These are phyloP conservation scores for Ctenosaura bakeri DNA, from an alignment of 2,797 vertebrate genomes.

Conservation along the genomic window DNA sequence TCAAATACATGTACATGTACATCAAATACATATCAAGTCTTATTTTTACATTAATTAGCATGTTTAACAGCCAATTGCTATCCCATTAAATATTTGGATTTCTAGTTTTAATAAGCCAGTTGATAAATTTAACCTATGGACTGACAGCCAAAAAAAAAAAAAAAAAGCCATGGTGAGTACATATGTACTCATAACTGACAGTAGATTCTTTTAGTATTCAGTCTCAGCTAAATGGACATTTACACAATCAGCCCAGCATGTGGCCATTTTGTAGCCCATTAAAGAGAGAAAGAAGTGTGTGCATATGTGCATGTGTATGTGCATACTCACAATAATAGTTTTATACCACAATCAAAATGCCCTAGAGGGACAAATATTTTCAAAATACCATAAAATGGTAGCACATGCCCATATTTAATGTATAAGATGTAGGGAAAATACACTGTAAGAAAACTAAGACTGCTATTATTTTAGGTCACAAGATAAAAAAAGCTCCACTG, in stretches of 20 bases:
- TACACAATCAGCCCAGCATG: too few relatives aligned
- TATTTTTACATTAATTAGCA: neutral
- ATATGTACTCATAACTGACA: neutral
- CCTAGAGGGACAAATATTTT: neutral
- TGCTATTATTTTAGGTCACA: neutral
- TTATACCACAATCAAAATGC: neutral
- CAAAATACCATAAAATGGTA: neutral
- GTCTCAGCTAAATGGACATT: too few relatives aligned
- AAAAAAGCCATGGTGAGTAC: neutral
- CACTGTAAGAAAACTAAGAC: neutral
- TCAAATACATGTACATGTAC: neutral
- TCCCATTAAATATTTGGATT: conserved; percentile 12
- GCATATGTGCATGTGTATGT: neutral
- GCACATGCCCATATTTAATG: neutral
- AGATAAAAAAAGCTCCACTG: neutral
- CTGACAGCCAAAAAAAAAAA: neutral
- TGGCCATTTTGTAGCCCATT: too few relatives aligned
- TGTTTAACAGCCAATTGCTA: neutral
- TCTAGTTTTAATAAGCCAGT: neutral
- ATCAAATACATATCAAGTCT: conserved; percentile 30
- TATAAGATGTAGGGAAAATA: neutral
- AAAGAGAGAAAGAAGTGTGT: neutral
- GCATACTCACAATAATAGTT: too few relatives aligned
- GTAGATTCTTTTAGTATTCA: too few relatives aligned
- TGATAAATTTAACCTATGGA: neutral